Evolutionary conservation across 2,797 vertebrate species (phyloP), one percentile per base, ranked within the genome.

Genomic region (Tapirus indicus): DNA sequence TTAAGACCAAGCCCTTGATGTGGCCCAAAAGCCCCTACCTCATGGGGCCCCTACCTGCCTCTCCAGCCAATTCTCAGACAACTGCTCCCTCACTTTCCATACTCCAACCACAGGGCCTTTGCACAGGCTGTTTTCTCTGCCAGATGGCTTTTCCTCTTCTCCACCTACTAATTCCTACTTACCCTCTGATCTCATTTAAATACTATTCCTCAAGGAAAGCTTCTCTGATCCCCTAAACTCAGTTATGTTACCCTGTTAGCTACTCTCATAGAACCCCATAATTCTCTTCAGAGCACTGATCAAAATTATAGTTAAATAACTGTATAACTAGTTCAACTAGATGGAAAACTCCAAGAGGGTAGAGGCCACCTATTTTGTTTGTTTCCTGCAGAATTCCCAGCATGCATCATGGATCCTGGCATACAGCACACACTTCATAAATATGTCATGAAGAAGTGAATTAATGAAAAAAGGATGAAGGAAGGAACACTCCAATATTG

Each of bases 31-130:
- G 35, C 12, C n/a, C 2, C 3, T n/a, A 16, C 1, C 3, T 60
- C 71, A 32, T 1, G 6, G 29, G 13, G 54, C 11, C 18, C 69
- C 72, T 32, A 18, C 38, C 68, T 58, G 54, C 27, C 66, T 44
- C 89, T 77, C n/a, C 14, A 62, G 54, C 0, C 41, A 5, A 52
- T 52, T 77, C 44, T 27, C 78, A 74, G 89, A 64, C 11, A 52
- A 2, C 29, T 23, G 29, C 11, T 20, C 18, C 13, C 21, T 88
- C 54, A 2, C 17, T 5, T 68, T 21, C 66, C 49, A 41, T 17
- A 6, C 2, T 20, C 25, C 20, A 68, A 52, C 87, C 87, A 71
- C 88, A 88, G 71, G 84, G 18, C 64, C 86, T 88, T 87, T 75
- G 94, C 52, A 91, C 3, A 14, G 12, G 64, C 68, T 74, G n/a